A percentile compares a stretch with the other conserved stretches of the same genome.
phyloP scores from a whole-genome alignment of 2,888 invertebrate species.

The Trichopria drosophilae region DNA sequence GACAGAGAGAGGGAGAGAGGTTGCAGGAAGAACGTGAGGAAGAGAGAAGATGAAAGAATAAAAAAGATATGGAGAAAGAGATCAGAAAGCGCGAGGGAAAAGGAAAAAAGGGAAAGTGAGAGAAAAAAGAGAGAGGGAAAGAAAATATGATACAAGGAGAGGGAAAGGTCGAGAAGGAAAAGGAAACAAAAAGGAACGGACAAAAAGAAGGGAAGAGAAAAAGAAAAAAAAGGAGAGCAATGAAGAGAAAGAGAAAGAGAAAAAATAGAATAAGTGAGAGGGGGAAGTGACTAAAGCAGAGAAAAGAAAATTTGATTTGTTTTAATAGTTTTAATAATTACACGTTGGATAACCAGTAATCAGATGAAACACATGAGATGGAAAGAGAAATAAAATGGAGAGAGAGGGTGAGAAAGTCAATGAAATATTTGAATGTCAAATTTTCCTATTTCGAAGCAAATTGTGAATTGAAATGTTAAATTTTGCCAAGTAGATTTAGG shows the following conservation, averaged over 20 bases:
- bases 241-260: conserved; percentile 8
- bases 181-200: not conserved
- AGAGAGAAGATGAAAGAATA: conserved; percentile 16
- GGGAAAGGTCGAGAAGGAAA: not conserved
- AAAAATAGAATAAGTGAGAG: not conserved
- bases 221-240: no score
- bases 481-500: no score
- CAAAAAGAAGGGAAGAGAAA: not conserved
- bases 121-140: no score
- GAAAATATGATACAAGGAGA: not conserved
- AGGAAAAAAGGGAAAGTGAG: not conserved
- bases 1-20: conserved; percentile 16
- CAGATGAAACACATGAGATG: no score
- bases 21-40: no score
- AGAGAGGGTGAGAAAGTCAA: no score
- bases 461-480: no score
- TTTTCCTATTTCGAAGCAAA: no score
- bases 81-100: not conserved
- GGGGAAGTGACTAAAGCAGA: not conserved
- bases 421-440: no score
- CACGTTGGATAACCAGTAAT: conserved; percentile 13
- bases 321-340: conserved; percentile 11
- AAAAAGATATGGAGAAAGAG: not conserved
- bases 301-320: not conserved
- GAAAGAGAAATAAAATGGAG: no score